A percentile compares a stretch with the other conserved stretches of the same genome.
Conservation (phyloP, 2,888 invertebrate genomes). For the Koerneria pararmatus region DNA sequence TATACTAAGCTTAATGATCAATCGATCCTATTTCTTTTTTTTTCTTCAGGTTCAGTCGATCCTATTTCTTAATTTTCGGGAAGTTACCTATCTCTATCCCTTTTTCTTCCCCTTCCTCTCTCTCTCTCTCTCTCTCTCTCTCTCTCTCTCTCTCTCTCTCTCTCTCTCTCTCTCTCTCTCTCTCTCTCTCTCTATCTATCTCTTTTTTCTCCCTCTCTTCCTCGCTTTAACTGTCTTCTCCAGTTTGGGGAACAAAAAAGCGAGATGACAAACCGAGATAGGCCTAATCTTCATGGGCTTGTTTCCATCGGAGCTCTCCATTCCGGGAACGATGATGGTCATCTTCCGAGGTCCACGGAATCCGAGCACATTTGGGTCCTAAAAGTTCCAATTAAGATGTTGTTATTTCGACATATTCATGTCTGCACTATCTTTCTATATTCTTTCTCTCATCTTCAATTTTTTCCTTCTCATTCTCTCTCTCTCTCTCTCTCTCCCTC, state of each 20-base stretch:
- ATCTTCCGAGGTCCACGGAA: slow-evolving; percentile 99
- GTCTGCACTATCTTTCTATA: too few species aligned
- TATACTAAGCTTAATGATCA: too few species aligned
- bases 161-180: slow-evolving; percentile 1
- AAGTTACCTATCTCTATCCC: neutral
- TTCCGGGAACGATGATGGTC: slow-evolving; percentile 95
- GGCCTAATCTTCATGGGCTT: slow-evolving; percentile 84
- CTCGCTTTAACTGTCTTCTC: neutral
- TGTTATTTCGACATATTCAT: too few species aligned
- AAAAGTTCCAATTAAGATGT: slow-evolving; percentile 51
- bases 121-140: neutral
- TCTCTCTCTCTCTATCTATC: neutral
- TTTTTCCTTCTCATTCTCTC: neutral
- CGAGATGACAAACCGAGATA: too few species aligned
- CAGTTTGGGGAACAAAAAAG: too few species aligned
- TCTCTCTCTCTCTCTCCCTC: slow-evolving; percentile 1
- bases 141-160: neutral
- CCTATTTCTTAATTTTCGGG: too few species aligned
- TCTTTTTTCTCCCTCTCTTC: neutral
- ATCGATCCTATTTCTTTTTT: too few species aligned
- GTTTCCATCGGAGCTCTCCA: slow-evolving; percentile 74
- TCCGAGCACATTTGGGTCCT: slow-evolving; percentile 96
- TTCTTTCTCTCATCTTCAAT: too few species aligned
- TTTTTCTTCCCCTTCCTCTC: neutral
- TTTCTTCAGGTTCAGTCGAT: too few species aligned